Evolutionary conservation across 2,113 vertebrate species (phyloP), one percentile per base, ranked within the genome.

Genomic region (Eulacestoma nigropectus): DNA sequence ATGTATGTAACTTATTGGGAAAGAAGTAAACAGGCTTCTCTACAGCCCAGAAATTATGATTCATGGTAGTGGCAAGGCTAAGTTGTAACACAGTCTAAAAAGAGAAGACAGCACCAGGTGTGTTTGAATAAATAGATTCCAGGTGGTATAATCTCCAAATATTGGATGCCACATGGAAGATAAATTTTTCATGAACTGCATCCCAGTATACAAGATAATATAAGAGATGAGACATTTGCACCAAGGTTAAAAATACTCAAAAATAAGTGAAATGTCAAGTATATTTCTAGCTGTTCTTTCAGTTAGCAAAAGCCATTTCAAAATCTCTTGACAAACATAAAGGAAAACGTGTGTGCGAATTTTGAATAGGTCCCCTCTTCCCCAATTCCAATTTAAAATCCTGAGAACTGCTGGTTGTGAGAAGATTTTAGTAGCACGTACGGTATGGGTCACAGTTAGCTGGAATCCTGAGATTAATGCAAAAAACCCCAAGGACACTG

Each of bases 161-260:
- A 86, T 91, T 96, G 57, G 77, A 73, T 89, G 62, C 62, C 90
- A 93, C 88, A 88, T 5, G 19, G 44, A 80, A 96, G 79, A 93
- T 84, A 84, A 60, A 69, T 97, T 96, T 97, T 97, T 97, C 89
- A 86, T 94, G 49, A 96, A 47, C 49, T 77, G 18, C 33, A 88
- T 96, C 78, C 42, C 80, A 96, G 59, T 60, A 47, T 79, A 84
- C 35, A 47, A 73, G 50, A 73, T 73, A 88, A 75, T 90, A 20
- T 93, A 67, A 91, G 70, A 92, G 47, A 93, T 32, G 55, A 96
- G 97, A 94, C 77, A 91, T 96, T 96, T 97, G 91, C 56, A 93
- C 87, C 46, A 89, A 82, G 77, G 64, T 95, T 96, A 93, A 86
- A 97, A 97, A 97, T 96, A 95, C 65, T 96, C 84, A 94, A 83